Base-by-base conservation (phyloP, 1,140 invertebrate genomes). In the Hylaeus anthracinus region DNA sequence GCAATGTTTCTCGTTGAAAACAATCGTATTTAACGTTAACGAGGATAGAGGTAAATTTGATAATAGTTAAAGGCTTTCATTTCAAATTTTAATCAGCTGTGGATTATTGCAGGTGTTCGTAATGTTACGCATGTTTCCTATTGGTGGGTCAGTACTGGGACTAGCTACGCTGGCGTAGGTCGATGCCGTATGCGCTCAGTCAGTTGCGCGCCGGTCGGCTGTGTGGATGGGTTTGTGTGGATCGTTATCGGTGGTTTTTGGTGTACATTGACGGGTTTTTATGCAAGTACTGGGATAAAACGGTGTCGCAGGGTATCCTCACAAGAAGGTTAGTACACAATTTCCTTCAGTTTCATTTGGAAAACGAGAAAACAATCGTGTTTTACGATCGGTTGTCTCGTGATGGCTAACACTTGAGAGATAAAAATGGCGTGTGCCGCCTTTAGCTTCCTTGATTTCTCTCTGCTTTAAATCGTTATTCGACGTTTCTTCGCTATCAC, bases 121-220 rank as follows among this genome's bases (percentile, higher is more conserved):
- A 72, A 65, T 39, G 5, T 48, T 9, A 79, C 53, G 53, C 51
- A 26, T 15, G 12, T 6, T 66, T 83, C 6, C 15, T 45, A 82
- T 76, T 71, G 61, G 70, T 48, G 12, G 60, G 26, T 45, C 5
- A 48, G 43, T 66, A 63, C 9, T 64, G 85, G 88, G 72, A 89
- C 88, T 90, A 88, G 79, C 76, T 87, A 71, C 82, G 67, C 48
- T 78, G 83, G 89, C 90, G 89, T 86, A 88, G 84, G 84, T 66
- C 63, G 78, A 81, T 85, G 86, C 79, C 72, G 80, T 72, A 76
- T 72, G 79, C 65, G 86, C 82, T 86, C 81, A 85, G 81, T 90
- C 87, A 90, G 91, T 93, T 90, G 91, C 91, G 90, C 92, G 91
- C 92, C 91, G 91, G 91, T 91, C 88, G 90, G 88, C 86, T 89